Evolutionary conservation across 2,888 invertebrate species (phyloP).

Genomic region (Phalera bucephala): DNA sequence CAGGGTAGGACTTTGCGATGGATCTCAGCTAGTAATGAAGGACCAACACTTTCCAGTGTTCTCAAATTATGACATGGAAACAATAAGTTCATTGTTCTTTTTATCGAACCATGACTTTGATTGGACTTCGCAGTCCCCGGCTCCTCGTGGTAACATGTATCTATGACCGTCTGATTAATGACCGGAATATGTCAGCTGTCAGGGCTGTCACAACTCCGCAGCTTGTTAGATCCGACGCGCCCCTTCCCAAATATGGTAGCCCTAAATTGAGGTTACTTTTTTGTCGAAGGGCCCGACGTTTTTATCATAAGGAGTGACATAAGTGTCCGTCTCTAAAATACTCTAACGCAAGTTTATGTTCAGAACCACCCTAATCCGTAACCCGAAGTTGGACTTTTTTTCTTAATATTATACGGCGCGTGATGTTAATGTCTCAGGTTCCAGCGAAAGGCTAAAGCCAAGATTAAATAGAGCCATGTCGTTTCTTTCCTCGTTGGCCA

Average conservation of each 20-base stretch:
- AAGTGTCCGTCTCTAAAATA: conserved; percentile 52
- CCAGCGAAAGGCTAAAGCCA: conserved; percentile 13
- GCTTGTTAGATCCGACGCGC: conserved; percentile 75
- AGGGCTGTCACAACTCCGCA: conserved; percentile 75
- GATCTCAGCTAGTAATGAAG: no score
- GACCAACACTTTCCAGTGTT: no score
- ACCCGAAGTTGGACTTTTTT: conserved; percentile 4
- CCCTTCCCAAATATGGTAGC: conserved; percentile 60
- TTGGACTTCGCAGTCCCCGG: conserved; percentile 42
- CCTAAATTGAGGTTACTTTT: conserved; percentile 70
- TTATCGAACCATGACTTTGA: conserved; percentile 33
- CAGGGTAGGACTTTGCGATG: no score
- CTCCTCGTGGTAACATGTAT: conserved; percentile 58
- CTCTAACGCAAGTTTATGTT: conserved; percentile 49
- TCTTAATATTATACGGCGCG: conserved; percentile 4
- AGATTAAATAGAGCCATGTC: conserved; percentile 35
- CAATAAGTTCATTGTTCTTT: conserved; percentile 28
- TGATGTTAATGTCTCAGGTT: conserved; percentile 22
- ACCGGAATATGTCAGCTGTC: conserved; percentile 78
- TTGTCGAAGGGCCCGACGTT: conserved; percentile 59
- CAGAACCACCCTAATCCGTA: conserved; percentile 24
- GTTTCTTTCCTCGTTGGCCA: conserved; percentile 41
- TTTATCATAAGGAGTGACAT: conserved; percentile 57
- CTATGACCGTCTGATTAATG: conserved; percentile 74
- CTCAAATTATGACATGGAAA: no score